Conservation (phyloP, 2,113 vertebrate genomes). For the Romanogobio albipinnatus region DNA sequence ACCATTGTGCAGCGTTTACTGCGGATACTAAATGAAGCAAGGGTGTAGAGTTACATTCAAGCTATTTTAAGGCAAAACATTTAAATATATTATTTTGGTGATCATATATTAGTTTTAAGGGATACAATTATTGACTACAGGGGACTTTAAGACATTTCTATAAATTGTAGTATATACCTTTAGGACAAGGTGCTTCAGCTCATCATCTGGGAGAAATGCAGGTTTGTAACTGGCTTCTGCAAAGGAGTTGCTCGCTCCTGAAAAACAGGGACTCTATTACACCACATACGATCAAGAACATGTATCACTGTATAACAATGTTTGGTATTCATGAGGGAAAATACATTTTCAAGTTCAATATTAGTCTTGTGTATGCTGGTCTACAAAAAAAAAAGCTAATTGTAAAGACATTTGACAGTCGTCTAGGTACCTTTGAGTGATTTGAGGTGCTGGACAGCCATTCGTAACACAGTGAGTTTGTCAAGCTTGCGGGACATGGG, state of each 20-base stretch:
- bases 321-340: neutral
- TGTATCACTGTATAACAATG: neutral
- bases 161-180: constrained; percentile 72
- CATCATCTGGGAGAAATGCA: constrained; percentile 86
- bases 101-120: too few relatives aligned
- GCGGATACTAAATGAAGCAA: too few relatives aligned
- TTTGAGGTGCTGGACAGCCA: constrained; percentile 91
- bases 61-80: too few relatives aligned
- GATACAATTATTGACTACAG: too few relatives aligned
- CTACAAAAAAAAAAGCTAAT: neutral
- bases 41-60: too few relatives aligned
- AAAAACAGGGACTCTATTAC: neutral
- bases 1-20: too few relatives aligned
- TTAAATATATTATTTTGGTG: too few relatives aligned
- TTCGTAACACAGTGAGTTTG: constrained; percentile 90
- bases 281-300: neutral
- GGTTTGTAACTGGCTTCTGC: constrained; percentile 84
- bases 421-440: constrained; percentile 82
- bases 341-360: neutral
- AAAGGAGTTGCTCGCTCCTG: constrained; percentile 82
- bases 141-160: neutral
- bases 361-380: neutral
- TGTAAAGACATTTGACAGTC: too few relatives aligned
- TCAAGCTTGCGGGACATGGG: constrained; percentile 87
- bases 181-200: constrained; percentile 85